Conservation (phyloP, 2,888 invertebrate species). For the Cantharis lateralis region DNA sequence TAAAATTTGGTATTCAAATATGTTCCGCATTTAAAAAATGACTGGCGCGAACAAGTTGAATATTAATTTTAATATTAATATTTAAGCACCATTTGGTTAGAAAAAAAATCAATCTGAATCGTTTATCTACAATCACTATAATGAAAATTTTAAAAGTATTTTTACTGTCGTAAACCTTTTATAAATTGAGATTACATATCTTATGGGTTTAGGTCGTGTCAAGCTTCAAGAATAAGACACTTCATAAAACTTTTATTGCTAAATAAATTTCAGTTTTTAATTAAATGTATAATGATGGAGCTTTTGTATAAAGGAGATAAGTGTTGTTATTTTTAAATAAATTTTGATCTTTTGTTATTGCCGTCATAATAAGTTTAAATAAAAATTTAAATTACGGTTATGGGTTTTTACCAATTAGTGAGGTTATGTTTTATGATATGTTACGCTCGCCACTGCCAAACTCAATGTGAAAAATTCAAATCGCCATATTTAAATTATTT, state of each 20-base stretch:
- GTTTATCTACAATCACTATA: not conserved
- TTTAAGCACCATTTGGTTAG: not conserved
- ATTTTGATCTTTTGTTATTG: not conserved
- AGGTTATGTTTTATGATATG: not conserved
- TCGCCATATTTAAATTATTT: not conserved
- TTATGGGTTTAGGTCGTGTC: not conserved
- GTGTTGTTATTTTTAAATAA: not conserved
- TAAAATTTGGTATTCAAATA: not conserved
- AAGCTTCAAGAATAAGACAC: not conserved
- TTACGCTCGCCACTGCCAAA: not conserved
- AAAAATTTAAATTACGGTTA: not conserved
- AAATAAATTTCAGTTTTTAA: not conserved
- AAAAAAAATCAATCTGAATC: not conserved
- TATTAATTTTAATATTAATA: not conserved
- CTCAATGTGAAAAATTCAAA: not conserved
- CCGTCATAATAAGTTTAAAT: not conserved
- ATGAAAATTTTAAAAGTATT: not conserved
- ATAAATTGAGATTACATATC: not conserved
- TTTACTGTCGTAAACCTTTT: not conserved
- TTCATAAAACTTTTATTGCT: not conserved
- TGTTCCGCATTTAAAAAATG: not conserved
- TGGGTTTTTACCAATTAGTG: not conserved
- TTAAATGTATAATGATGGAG: not conserved
- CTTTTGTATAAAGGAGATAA: not conserved
- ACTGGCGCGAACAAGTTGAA: not conserved